Evolutionary conservation across 2,888 invertebrate genomes (phyloP), one percentile per base, ranked within the genome.

Genomic region (Polydrusus tereticollis): DNA sequence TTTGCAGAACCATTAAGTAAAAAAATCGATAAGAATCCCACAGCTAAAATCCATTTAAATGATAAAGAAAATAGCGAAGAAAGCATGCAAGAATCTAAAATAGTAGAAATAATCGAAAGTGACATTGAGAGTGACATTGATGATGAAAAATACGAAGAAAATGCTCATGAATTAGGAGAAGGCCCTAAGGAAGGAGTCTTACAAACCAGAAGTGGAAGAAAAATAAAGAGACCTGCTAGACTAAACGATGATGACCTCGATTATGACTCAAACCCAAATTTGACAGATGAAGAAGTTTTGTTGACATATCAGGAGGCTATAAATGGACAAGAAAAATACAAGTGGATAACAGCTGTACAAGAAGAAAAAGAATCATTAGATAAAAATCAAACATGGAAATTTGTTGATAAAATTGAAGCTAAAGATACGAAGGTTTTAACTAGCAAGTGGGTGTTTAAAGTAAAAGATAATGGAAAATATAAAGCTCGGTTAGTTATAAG

Each of bases 271-370:
- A 41, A 16, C 41, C 8, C 16, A 57, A 50, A 47, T 21, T 18
- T 1, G 16, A 23, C 26, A 36, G 36, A 36, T 36, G 36, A 36
- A 8, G 36, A 36, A 36, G 36, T 12, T 5, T 29, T 63, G 21
- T 63, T 63, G 18, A 64, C 57, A 16, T 63, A 43, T 57, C 16
- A 69, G 29, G 63, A 69, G 57, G 57, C 69, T 16, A 41, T 63
- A 26, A 55, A 10, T 20, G 29, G 64, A 10, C 16, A 52, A 12
- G 33, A 69, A 12, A 65, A 66, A 63, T 50, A 72, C 18, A 50
- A 72, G 14, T 78, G 78, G 79, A 67, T 63, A 14, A 57, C 43
- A 47, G 79, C 77, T n/a, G 77, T 77, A 20, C 18, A 74, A 14
- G 72, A 78, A 60, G 75, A 78, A 65, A 72, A 60, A 67, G 63